Evolutionary conservation across 2,797 vertebrate genomes (phyloP).

Genomic region (Phrynocephalus guinanensis): DNA sequence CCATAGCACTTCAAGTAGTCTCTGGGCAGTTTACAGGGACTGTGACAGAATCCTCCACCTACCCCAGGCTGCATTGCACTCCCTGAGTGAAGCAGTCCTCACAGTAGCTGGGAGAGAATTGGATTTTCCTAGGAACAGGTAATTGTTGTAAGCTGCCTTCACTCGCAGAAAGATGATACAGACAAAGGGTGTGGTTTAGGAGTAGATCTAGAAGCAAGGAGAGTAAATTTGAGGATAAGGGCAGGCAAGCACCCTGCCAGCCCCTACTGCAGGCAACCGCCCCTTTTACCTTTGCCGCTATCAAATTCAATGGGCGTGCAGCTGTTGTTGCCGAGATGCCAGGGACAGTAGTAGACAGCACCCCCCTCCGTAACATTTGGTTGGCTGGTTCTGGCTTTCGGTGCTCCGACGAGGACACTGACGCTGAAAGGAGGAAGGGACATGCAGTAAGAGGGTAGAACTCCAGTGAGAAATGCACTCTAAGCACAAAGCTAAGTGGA

Average conservation of each 20-base stretch:
- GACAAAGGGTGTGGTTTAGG: not conserved
- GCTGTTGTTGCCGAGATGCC: constrained; percentile 76
- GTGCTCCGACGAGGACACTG: constrained; percentile 90
- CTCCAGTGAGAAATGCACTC: not conserved
- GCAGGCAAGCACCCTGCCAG: not conserved
- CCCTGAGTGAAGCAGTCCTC: too few relatives aligned
- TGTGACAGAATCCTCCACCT: too few relatives aligned
- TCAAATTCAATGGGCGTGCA: constrained; percentile 85
- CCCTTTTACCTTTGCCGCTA: constrained; percentile 78
- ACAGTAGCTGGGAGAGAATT: too few relatives aligned
- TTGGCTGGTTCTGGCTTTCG: constrained; percentile 89
- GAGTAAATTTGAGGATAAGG: not conserved
- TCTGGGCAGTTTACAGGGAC: too few relatives aligned
- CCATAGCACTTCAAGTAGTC: too few relatives aligned
- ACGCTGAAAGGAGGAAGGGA: constrained; percentile 75
- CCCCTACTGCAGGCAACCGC: fast-evolving
- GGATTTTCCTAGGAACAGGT: too few relatives aligned
- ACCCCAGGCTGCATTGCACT: too few relatives aligned
- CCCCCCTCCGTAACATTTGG: constrained; percentile 84
- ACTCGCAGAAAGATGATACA: not conserved
- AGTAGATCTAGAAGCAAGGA: not conserved
- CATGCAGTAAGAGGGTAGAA: not conserved
- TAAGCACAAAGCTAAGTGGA: not conserved
- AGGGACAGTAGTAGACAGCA: constrained; percentile 91
- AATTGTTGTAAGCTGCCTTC: not conserved